These are phyloP conservation scores for Zoanthus sansibaricus DNA, from an alignment of 92 coral and sea anemone species.

Conservation along the genomic window DNA sequence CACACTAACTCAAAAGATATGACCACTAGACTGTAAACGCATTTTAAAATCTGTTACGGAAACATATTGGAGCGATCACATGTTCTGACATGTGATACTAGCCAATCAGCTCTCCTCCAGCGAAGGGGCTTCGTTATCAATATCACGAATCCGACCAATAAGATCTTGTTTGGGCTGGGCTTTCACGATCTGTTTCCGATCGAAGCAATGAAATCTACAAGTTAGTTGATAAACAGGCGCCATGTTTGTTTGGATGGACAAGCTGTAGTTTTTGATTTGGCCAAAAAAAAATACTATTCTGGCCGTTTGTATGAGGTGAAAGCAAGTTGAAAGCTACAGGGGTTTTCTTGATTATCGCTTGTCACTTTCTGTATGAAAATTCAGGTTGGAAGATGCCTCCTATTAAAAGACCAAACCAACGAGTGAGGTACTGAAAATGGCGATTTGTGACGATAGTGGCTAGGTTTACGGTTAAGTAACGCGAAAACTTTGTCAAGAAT, in stretches of 20 bases:
- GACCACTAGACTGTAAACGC: background rate
- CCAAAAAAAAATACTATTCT: background rate
- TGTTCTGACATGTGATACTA: slow-evolving; percentile 26
- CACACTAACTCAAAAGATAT: too few relatives aligned
- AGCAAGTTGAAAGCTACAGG: slow-evolving; percentile 10
- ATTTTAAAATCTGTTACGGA: background rate
- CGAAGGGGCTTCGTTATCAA: slow-evolving; percentile 5
- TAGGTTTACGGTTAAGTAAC: background rate
- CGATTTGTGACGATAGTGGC: background rate
- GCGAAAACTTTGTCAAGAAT: background rate
- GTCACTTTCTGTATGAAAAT: slow-evolving; percentile 7
- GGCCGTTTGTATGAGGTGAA: background rate
- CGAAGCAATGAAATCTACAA: background rate
- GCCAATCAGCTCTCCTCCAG: slow-evolving; percentile 8
- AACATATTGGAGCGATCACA: slow-evolving; percentile 28
- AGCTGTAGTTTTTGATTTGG: slow-evolving; percentile 23
- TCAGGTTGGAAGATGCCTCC: slow-evolving; percentile 35
- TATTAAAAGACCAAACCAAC: slow-evolving; percentile 36
- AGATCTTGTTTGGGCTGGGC: slow-evolving; percentile 39
- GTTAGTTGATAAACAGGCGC: slow-evolving; percentile 44
- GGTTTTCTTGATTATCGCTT: background rate
- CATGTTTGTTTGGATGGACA: slow-evolving; percentile 33
- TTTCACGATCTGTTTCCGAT: slow-evolving; percentile 24
- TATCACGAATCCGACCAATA: slow-evolving; percentile 22
- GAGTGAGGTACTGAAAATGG: slow-evolving; percentile 29